Percentiles rank a stretch among this genome's conserved stretches.
Evolutionary conservation across 2,113 vertebrate species (phyloP).

Genomic region (Zingel zingel): DNA sequence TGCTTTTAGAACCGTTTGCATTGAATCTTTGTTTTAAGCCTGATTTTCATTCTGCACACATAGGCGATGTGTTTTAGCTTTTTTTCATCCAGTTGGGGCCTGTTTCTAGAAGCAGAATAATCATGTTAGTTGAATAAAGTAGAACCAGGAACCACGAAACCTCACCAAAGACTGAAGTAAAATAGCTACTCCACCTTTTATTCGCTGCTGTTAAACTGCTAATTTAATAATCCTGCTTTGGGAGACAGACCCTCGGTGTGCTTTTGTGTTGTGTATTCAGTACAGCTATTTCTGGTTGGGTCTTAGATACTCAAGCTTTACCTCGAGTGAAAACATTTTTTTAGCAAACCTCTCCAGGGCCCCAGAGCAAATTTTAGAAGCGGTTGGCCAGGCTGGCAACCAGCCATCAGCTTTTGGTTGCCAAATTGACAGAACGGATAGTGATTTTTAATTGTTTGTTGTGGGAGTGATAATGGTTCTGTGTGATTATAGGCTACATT

Average conservation of each 20-base stretch:
- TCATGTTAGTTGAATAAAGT: constrained; percentile 30
- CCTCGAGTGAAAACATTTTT: constrained; percentile 29
- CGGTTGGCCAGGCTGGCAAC: constrained; percentile 54
- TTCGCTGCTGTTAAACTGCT: constrained; percentile 41
- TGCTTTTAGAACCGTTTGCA: not conserved
- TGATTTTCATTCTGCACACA: not conserved
- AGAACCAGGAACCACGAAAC: constrained; percentile 22
- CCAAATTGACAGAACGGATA: constrained; percentile 52
- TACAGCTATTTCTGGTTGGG: constrained; percentile 31
- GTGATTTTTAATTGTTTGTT: constrained; percentile 58
- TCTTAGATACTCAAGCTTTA: constrained; percentile 48
- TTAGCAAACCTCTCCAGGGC: constrained; percentile 41
- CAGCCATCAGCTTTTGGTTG: constrained; percentile 42
- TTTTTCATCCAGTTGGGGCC: not conserved
- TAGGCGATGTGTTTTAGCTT: not conserved
- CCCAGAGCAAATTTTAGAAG: constrained; percentile 39
- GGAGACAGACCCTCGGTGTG: constrained; percentile 33
- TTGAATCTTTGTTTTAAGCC: not conserved
- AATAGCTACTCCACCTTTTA: constrained; percentile 2
- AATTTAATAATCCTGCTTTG: constrained; percentile 57
- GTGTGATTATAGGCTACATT: constrained; percentile 33
- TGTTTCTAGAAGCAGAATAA: constrained; percentile 27
- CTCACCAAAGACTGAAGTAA: constrained; percentile 22
- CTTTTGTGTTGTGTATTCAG: constrained; percentile 35
- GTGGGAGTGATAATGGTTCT: constrained; percentile 13